These are phyloP conservation scores for Tipula unca DNA, from an alignment of 2,888 invertebrate genomes.

Conservation along the genomic window DNA sequence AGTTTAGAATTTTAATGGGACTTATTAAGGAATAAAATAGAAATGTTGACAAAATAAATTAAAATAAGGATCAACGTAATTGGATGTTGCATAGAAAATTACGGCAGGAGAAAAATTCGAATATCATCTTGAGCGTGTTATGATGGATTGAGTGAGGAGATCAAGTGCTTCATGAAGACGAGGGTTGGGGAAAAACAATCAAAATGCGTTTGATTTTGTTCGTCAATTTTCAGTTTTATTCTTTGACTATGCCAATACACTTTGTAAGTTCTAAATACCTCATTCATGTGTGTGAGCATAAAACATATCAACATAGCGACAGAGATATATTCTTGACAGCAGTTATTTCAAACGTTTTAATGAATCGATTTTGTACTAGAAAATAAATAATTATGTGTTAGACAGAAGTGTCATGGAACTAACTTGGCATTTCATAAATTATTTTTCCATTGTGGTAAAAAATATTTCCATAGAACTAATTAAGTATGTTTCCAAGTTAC, in stretches of 20 bases:
- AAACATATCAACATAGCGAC: not conserved
- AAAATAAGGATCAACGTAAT: not conserved
- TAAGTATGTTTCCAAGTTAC: not conserved
- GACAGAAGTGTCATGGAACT: not conserved
- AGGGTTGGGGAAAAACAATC: not conserved
- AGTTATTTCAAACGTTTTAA: not conserved
- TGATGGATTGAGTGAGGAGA: not conserved
- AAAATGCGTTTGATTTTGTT: not conserved
- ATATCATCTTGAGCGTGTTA: not conserved
- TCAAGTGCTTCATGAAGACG: not conserved
- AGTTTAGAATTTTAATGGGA: not conserved
- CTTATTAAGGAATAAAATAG: not conserved
- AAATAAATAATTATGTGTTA: not conserved
- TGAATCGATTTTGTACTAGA: not conserved
- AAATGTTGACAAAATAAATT: not conserved
- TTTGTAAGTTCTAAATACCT: not conserved
- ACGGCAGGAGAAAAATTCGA: not conserved
- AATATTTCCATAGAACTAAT: not conserved
- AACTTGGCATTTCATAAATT: not conserved
- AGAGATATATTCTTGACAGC: not conserved
- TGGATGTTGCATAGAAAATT: not conserved
- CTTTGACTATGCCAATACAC: not conserved
- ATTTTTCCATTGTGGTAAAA: not conserved
- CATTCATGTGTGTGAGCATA: not conserved
- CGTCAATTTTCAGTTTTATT: not conserved